A percentile compares a stretch with the other conserved stretches of the same genome.
phyloP scores from a whole-genome alignment of 2,797 vertebrate genomes.

The Lutra lutra region DNA sequence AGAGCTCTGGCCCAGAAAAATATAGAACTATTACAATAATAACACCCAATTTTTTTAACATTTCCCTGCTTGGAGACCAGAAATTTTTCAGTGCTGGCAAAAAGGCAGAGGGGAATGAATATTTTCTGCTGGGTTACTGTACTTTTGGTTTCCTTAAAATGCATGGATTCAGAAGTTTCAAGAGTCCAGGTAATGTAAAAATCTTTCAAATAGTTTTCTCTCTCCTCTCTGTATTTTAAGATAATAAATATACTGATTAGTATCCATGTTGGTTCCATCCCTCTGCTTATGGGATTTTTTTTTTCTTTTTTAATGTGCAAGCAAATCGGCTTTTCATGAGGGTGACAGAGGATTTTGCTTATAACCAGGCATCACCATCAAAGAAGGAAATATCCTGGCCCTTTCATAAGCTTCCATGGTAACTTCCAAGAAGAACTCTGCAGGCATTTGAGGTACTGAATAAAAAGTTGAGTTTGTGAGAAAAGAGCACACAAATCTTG shows the following conservation, averaged over 20 bases:
- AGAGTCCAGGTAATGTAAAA: not conserved
- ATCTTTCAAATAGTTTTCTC: not conserved
- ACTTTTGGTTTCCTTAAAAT: constrained; percentile 29
- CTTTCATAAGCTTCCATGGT: not conserved
- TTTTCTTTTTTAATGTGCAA: not conserved
- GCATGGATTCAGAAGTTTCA: not conserved
- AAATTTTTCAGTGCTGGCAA: not conserved
- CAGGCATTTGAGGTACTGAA: not conserved
- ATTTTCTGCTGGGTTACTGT: not conserved
- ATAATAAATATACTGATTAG: not conserved
- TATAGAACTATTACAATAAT: not conserved
- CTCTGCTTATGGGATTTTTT: not conserved
- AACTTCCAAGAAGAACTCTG: not conserved
- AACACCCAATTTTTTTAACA: not conserved
- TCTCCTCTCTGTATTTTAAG: not conserved
- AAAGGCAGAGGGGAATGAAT: not conserved
- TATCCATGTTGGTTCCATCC: not conserved
- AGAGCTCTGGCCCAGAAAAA: not conserved
- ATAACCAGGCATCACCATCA: not conserved
- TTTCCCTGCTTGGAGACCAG: not conserved
- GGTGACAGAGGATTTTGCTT: not conserved
- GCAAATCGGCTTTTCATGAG: not conserved
- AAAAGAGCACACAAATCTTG: not conserved
- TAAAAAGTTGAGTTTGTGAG: not conserved
- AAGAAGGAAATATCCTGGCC: not conserved